Percentiles rank a stretch among this genome's conserved stretches.
These are phyloP conservation scores for Lagria hirta DNA, from an alignment of 2,888 invertebrate species.

Conservation along the genomic window DNA sequence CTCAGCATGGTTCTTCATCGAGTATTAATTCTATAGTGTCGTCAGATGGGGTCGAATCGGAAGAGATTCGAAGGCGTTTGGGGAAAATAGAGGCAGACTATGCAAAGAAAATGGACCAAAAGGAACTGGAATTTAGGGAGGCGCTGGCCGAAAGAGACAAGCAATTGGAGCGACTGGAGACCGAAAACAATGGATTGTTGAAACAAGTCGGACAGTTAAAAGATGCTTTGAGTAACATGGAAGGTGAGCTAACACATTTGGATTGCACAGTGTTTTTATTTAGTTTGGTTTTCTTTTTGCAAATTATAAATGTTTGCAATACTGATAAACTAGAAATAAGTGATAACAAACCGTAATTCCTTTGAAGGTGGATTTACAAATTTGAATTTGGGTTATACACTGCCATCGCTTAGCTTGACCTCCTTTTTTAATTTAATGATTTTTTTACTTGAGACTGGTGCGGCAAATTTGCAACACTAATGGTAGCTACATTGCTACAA, in stretches of 20 bases:
- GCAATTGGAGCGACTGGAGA: slow-evolving; percentile 56
- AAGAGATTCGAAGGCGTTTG: slow-evolving; percentile 54
- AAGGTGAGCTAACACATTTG: slow-evolving; percentile 59
- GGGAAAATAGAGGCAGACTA: slow-evolving; percentile 63
- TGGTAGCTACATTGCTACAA: too few relatives aligned
- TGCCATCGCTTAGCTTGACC: too few relatives aligned
- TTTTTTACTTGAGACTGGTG: too few relatives aligned
- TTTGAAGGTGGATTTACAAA: too few relatives aligned
- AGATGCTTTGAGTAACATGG: slow-evolving; percentile 65
- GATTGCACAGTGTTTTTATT: too few relatives aligned
- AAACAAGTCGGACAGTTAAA: slow-evolving; percentile 60
- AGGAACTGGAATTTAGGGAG: slow-evolving; percentile 69
- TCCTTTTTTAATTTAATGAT: too few relatives aligned
- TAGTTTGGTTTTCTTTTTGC: too few relatives aligned
- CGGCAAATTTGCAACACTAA: too few relatives aligned
- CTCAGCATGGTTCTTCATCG: slow-evolving; percentile 55
- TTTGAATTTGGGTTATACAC: too few relatives aligned
- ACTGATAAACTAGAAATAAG: too few relatives aligned
- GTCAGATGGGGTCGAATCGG: slow-evolving; percentile 52
- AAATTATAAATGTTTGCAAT: too few relatives aligned
- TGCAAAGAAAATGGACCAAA: slow-evolving; percentile 62
- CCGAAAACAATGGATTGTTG: slow-evolving; percentile 60
- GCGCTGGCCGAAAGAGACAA: slow-evolving; percentile 63
- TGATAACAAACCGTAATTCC: too few relatives aligned
- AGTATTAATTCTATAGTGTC: slow-evolving; percentile 54